These are phyloP conservation scores for Pygmarrhopalites habei DNA, from an alignment of 1,140 invertebrate genomes.

Conservation along the genomic window DNA sequence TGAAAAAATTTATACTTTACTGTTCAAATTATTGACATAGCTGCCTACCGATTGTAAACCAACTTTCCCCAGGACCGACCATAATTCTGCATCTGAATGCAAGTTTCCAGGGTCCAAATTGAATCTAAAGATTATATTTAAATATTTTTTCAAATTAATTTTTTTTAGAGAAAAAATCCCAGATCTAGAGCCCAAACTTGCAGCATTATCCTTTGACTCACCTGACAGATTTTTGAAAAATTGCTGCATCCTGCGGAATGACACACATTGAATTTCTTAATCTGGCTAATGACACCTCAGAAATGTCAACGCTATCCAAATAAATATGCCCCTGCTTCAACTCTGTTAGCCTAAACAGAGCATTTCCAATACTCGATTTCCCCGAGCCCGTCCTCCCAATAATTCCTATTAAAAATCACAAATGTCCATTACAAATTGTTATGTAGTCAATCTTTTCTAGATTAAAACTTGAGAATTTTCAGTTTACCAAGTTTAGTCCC, in stretches of 20 bases:
- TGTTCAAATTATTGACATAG: too few relatives aligned
- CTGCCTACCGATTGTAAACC: slow-evolving; percentile 50
- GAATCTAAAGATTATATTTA: too few relatives aligned
- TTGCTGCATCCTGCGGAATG: slow-evolving; percentile 63
- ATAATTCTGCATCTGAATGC: slow-evolving; percentile 53
- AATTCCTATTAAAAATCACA: too few relatives aligned
- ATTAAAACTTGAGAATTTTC: neutral
- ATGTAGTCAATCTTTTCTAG: too few relatives aligned
- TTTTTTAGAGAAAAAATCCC: too few relatives aligned
- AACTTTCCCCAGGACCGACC: slow-evolving; percentile 56
- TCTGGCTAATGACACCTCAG: slow-evolving; percentile 46
- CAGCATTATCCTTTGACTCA: slow-evolving; percentile 27
- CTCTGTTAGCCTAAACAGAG: slow-evolving; percentile 50
- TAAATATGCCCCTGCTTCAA: slow-evolving; percentile 43
- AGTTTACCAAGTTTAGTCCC: slow-evolving; percentile 56
- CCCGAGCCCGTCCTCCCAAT: slow-evolving; percentile 59
- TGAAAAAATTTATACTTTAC: too few relatives aligned
- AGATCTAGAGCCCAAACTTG: slow-evolving; percentile 14
- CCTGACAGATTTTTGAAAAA: slow-evolving; percentile 56
- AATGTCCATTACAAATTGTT: too few relatives aligned
- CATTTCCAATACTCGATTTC: slow-evolving; percentile 53
- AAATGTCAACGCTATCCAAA: slow-evolving; percentile 50
- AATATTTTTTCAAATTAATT: too few relatives aligned
- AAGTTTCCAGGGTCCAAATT: slow-evolving; percentile 59
- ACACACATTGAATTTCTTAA: slow-evolving; percentile 52